These are phyloP conservation scores for Stictocephala bisonia DNA, from an alignment of 2,888 invertebrate species.

Conservation along the genomic window DNA sequence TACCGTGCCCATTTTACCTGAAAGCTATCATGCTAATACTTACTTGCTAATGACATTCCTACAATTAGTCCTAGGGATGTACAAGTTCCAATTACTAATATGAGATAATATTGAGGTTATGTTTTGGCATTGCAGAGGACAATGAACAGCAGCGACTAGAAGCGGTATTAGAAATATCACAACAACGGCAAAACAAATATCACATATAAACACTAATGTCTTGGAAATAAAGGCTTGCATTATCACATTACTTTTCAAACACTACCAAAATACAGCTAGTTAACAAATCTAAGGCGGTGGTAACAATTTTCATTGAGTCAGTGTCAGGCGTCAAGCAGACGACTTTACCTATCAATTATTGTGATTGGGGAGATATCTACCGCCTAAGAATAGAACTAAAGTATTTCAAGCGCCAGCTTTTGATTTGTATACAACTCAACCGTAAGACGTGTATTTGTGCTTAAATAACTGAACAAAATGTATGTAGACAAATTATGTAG, in stretches of 20 bases:
- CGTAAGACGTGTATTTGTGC: too few relatives aligned
- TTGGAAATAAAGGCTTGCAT: conserved; percentile 28
- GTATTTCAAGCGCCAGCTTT: conserved; percentile 33
- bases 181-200: conserved; percentile 18
- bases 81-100: conserved; percentile 1
- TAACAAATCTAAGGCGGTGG: conserved; percentile 27
- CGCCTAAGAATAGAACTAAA: conserved; percentile 32
- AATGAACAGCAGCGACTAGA: background rate
- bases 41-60: conserved; percentile 31
- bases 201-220: conserved; percentile 17
- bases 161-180: background rate
- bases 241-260: conserved; percentile 31
- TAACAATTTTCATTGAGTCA: conserved; percentile 27
- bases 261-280: conserved; percentile 7
- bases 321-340: conserved; percentile 33
- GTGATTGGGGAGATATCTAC: conserved; percentile 23
- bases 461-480: too few relatives aligned
- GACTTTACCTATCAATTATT: conserved; percentile 32
- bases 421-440: too few relatives aligned
- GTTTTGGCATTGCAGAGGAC: conserved; percentile 30
- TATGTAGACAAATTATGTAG: too few relatives aligned
- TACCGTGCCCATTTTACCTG: too few relatives aligned
- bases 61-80: background rate
- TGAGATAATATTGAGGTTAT: conserved; percentile 19
- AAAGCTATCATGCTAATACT: conserved; percentile 20